Evolutionary conservation across 2,113 vertebrate genomes (phyloP).

Genomic region (Scomber colias): DNA sequence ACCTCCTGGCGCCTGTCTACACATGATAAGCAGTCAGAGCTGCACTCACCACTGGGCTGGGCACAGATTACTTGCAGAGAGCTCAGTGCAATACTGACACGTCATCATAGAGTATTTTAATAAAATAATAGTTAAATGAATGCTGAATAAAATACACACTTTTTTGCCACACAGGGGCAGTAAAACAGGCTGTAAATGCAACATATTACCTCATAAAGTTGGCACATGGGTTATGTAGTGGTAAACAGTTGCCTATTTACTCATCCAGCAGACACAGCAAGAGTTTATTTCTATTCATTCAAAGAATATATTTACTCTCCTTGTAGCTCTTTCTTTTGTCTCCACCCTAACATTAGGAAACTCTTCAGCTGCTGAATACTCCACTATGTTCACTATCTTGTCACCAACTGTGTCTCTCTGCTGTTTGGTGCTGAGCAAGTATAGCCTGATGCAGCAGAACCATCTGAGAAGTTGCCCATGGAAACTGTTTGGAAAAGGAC

Average conservation of each 20-base stretch:
- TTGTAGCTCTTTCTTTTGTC: not conserved
- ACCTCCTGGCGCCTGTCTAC: conserved; percentile 47
- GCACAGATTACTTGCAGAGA: conserved; percentile 12
- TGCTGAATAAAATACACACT: conserved; percentile 1
- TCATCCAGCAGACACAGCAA: not conserved
- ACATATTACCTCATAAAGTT: not conserved
- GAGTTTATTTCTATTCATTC: not conserved
- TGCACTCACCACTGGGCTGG: conserved; percentile 14
- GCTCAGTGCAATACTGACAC: conserved; percentile 8
- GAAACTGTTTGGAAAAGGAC: too few relatives aligned
- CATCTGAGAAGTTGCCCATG: too few relatives aligned
- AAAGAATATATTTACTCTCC: not conserved
- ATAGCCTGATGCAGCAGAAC: too few relatives aligned
- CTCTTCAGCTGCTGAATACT: conserved; percentile 16
- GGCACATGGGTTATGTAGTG: not conserved
- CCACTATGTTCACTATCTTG: not conserved
- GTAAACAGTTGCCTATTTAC: not conserved
- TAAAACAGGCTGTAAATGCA: not conserved
- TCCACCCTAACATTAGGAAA: not conserved
- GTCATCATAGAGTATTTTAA: not conserved
- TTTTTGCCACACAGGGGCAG: not conserved
- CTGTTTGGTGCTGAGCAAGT: conserved; percentile 1
- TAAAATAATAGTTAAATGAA: not conserved
- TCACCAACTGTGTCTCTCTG: not conserved
- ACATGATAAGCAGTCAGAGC: conserved; percentile 61